Evolutionary conservation across 2,888 invertebrate species (phyloP), one percentile per base, ranked within the genome.

Genomic region (Drosophila multiciliata): DNA sequence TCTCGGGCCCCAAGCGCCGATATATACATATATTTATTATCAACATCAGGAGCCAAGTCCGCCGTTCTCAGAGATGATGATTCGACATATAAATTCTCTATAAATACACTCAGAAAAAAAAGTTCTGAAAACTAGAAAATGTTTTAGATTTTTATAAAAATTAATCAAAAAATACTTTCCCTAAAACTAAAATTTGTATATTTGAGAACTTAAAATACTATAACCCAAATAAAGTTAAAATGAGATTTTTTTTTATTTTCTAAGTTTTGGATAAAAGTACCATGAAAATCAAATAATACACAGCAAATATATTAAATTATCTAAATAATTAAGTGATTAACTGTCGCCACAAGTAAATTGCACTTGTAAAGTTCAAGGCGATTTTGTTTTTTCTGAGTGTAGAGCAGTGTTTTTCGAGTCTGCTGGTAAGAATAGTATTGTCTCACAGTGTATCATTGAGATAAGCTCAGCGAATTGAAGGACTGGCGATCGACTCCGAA

Each of bases 401-500:
- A 20, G 42, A 42, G 20, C 42, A 42, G 11, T 45, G 12, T 20
- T 12, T 7, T 45, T 45, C 7, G 12, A 20, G 12, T 45, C 42
- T 7, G 3, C 20, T 45, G 4, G 3, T 15, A 20, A 55, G n/a
- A 40, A 63, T 63, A 15, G 38, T 12, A 20, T 32, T 32, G 9
- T 26, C 29, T 26, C 33, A 29, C 11, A 4, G 40, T n/a, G 58
- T 54, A 36, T 26, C 36, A 48, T 36, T 20, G 48, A 42, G 38
- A 58, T 73, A 57, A 23, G 66, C 40, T 33, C 3, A 9, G 29
- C 32, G 17, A 17, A 23, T 38, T 63, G 71, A 77, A 70, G 77
- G 72, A 66, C 80, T 72, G 72, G 48, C 55, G 12, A 12, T n/a
- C 20, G 35, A 23, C 57, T n/a, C 45, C 20, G 26, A 9, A 72